Evolutionary conservation across 2,888 invertebrate genomes (phyloP).

Genomic region (Pandemis heparana): DNA sequence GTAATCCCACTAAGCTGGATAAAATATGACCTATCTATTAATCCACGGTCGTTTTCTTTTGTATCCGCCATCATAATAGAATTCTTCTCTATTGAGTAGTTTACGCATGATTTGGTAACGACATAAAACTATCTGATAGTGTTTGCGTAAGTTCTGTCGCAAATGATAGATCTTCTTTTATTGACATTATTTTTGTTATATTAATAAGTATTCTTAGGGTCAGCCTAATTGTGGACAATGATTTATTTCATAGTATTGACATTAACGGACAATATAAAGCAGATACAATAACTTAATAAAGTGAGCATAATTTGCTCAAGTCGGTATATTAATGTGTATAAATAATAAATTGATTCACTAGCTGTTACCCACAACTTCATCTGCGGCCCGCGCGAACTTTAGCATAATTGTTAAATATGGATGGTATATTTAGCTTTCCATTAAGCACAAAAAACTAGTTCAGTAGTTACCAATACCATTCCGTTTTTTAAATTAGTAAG

Average conservation of each 20-base stretch:
- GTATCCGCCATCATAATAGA: constrained; percentile 27
- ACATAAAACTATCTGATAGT: constrained; percentile 15
- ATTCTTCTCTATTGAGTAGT: constrained; percentile 22
- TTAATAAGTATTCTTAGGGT: not conserved
- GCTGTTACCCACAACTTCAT: too few relatives aligned
- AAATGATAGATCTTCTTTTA: not conserved
- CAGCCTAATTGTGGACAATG: not conserved
- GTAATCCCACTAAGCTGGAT: constrained; percentile 35
- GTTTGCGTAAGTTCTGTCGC: constrained; percentile 7
- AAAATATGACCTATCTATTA: constrained; percentile 38
- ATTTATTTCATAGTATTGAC: not conserved
- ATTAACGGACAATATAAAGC: not conserved
- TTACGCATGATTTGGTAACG: constrained; percentile 34
- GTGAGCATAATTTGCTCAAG: too few relatives aligned
- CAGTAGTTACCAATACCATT: too few relatives aligned
- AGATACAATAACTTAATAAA: too few relatives aligned
- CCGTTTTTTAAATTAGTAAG: too few relatives aligned
- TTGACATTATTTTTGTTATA: not conserved
- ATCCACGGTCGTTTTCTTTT: constrained; percentile 28
- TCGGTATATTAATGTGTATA: too few relatives aligned
- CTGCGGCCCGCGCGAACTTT: too few relatives aligned
- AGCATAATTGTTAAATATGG: too few relatives aligned
- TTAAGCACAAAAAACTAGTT: too few relatives aligned
- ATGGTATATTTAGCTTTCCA: too few relatives aligned
- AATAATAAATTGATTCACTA: too few relatives aligned